A percentile compares a stretch with the other conserved stretches of the same genome.
Conservation (phyloP, 2,797 vertebrate genomes). For the Enteromius anoplus region DNA sequence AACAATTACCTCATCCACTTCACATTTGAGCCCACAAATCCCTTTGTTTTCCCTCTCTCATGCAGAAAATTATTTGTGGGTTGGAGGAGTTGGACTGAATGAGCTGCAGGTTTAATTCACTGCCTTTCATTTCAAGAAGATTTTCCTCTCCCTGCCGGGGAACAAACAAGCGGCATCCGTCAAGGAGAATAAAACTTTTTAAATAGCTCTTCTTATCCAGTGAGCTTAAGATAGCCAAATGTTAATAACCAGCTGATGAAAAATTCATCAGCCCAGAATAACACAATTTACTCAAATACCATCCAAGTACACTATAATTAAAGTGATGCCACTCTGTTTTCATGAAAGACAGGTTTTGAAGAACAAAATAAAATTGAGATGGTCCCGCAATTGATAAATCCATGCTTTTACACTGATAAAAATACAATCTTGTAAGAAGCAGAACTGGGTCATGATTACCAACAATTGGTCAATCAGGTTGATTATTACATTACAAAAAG, state of each 20-base stretch:
- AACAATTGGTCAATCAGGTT: not conserved
- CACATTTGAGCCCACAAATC: constrained; percentile 52
- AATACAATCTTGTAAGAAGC: not conserved
- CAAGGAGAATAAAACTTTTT: constrained; percentile 72
- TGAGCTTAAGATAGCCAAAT: constrained; percentile 70
- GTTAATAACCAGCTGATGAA: constrained; percentile 83
- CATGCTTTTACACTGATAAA: constrained; percentile 67
- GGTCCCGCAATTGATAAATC: constrained; percentile 69
- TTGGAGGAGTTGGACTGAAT: constrained; percentile 56
- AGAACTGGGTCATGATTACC: not conserved
- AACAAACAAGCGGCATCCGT: constrained; percentile 71
- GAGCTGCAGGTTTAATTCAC: constrained; percentile 51
- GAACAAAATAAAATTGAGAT: constrained; percentile 60
- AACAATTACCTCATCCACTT: constrained; percentile 56
- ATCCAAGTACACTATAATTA: constrained; percentile 77
- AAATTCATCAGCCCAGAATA: constrained; percentile 82
- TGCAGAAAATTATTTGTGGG: constrained; percentile 64
- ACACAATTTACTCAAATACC: constrained; percentile 77
- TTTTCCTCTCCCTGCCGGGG: constrained; percentile 65
- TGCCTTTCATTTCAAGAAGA: constrained; percentile 60
- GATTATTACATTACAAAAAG: not conserved
- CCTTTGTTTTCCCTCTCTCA: constrained; percentile 61
- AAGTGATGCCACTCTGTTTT: constrained; percentile 77
- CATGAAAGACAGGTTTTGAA: constrained; percentile 62
- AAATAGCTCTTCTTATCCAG: constrained; percentile 71